phyloP scores from a whole-genome alignment of 2,797 vertebrate species.

The Trachops cirrhosus region DNA sequence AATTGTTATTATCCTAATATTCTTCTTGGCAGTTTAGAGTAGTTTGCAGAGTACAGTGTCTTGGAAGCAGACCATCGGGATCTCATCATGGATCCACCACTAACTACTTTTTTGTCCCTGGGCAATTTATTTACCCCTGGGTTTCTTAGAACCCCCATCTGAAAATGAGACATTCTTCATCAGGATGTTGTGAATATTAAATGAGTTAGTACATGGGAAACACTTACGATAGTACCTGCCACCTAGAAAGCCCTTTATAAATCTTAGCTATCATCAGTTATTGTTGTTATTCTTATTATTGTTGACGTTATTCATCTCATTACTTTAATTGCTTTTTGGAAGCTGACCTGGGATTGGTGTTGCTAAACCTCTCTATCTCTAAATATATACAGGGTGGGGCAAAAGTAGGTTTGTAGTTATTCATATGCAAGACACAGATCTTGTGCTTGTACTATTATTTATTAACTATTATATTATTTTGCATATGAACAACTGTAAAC shows the following conservation, averaged over 20 bases:
- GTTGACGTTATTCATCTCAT: background rate
- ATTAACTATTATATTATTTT: too few relatives aligned
- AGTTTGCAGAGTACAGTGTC: background rate
- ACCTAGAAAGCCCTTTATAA: background rate
- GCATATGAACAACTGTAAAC: background rate
- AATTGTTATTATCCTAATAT: slow-evolving; percentile 55
- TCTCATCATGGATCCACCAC: background rate
- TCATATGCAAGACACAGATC: background rate
- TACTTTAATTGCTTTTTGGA: background rate
- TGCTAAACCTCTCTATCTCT: background rate
- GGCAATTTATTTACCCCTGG: background rate
- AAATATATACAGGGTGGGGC: background rate
- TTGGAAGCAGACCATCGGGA: background rate
- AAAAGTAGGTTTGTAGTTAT: background rate
- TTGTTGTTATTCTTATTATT: background rate
- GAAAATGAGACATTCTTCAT: background rate
- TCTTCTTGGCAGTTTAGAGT: background rate
- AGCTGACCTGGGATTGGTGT: background rate
- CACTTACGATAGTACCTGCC: background rate
- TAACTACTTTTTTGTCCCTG: background rate
- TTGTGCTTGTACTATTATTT: too few relatives aligned
- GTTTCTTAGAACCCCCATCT: background rate
- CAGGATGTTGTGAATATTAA: background rate
- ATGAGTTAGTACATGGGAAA: background rate
- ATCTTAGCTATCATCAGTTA: background rate